phyloP scores from a whole-genome alignment of 2,797 vertebrate genomes.

The Phalanger gymnotis region DNA sequence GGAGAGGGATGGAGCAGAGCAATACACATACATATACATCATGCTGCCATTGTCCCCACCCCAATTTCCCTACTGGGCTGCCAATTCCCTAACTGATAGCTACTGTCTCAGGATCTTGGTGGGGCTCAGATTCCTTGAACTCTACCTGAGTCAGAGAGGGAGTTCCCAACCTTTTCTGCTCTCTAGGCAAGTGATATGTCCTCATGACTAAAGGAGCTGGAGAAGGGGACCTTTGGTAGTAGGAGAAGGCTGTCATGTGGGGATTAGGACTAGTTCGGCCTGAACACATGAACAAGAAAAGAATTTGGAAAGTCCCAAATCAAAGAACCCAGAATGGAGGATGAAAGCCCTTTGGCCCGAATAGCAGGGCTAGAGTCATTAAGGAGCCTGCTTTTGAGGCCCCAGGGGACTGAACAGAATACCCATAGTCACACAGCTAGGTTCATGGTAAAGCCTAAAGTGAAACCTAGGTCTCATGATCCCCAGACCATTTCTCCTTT shows the following conservation, averaged over 20 bases:
- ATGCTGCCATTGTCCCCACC: not conserved
- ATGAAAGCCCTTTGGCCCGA: not conserved
- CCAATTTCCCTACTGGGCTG: not conserved
- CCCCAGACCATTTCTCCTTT: not conserved
- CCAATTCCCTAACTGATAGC: not conserved
- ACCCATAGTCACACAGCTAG: not conserved
- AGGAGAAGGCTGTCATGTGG: not conserved
- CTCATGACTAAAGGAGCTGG: not conserved
- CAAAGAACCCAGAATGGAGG: not conserved
- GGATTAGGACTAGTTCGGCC: not conserved
- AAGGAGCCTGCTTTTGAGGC: too few relatives aligned
- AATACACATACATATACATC: not conserved
- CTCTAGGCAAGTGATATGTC: conserved; percentile 4
- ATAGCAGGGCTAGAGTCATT: conserved; percentile 7
- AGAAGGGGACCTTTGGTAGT: not conserved
- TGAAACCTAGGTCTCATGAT: not conserved
- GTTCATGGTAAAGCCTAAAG: not conserved
- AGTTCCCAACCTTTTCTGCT: not conserved
- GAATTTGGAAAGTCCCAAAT: not conserved
- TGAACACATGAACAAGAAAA: not conserved
- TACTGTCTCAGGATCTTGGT: not conserved
- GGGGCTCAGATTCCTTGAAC: not conserved
- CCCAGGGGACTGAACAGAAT: not conserved
- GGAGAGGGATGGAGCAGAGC: not conserved
- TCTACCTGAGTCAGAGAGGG: conserved; percentile 8